A percentile compares a stretch with the other conserved stretches of the same genome.
Evolutionary conservation across 2,888 invertebrate species (phyloP).

Genomic region (Galeopsomyia nigrocyanea): DNA sequence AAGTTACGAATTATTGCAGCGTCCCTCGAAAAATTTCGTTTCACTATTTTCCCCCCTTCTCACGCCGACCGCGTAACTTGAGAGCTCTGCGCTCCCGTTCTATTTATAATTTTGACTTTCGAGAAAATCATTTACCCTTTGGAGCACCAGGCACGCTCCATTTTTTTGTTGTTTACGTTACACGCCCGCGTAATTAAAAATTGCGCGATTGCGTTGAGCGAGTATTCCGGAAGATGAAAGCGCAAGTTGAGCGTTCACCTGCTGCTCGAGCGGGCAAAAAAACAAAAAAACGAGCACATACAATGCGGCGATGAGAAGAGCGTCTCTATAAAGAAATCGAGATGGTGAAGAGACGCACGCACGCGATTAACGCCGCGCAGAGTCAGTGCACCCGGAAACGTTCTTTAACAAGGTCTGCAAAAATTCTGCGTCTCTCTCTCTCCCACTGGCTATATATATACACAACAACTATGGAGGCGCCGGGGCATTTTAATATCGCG

Average conservation of each 20-base stretch:
- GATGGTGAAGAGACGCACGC: background rate
- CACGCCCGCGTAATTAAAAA: background rate
- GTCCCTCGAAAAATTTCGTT: slow-evolving; percentile 4
- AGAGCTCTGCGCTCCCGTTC: background rate
- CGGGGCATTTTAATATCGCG: slow-evolving; percentile 29
- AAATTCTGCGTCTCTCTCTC: background rate
- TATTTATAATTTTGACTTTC: slow-evolving; percentile 3
- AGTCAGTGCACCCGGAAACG: slow-evolving; percentile 49
- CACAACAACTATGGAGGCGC: no score
- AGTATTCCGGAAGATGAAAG: no score
- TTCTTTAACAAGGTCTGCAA: slow-evolving; percentile 11
- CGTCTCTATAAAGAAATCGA: no score
- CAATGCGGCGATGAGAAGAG: no score
- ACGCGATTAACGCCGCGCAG: background rate
- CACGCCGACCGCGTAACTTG: slow-evolving; percentile 13
- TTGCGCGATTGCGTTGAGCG: no score
- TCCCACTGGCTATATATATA: slow-evolving; percentile 1
- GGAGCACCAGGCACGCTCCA: no score
- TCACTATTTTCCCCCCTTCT: no score
- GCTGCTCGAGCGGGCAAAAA: no score
- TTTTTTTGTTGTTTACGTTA: background rate
- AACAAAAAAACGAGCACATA: no score
- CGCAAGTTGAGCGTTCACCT: no score
- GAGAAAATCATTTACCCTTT: no score
- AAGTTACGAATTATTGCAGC: background rate